Conservation (phyloP, 2,113 vertebrate genomes). For the Melozone crissalis region DNA sequence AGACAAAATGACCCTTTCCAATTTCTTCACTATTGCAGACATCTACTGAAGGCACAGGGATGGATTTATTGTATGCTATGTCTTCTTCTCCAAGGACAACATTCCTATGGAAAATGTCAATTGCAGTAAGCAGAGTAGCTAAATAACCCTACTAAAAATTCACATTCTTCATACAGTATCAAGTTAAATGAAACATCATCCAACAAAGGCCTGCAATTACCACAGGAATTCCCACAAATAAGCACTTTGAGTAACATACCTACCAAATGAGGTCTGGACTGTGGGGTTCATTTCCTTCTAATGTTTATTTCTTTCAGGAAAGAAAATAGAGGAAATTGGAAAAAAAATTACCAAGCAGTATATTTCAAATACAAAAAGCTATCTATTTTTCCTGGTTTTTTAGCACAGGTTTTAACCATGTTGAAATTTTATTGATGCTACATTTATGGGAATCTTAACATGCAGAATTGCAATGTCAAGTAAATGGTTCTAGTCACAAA, state of each 20-base stretch:
- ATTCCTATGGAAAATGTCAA: background rate
- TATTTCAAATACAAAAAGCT: background rate
- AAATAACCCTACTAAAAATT: background rate
- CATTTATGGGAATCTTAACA: background rate
- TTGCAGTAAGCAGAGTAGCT: background rate
- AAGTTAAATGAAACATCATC: background rate
- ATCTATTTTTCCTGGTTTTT: background rate
- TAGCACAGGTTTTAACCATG: background rate
- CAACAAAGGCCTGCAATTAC: background rate
- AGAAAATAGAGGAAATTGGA: background rate
- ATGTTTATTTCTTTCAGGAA: background rate
- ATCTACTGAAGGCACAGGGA: background rate
- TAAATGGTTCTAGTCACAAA: background rate
- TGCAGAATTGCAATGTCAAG: background rate
- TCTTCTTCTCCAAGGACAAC: background rate
- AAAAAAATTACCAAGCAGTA: background rate
- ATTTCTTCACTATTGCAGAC: background rate
- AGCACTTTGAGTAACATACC: background rate
- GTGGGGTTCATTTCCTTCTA: background rate
- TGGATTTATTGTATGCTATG: background rate
- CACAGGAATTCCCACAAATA: background rate
- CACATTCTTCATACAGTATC: background rate
- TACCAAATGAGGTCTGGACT: background rate
- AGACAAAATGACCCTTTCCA: background rate
- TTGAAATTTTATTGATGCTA: background rate